Evolutionary conservation across 1,140 invertebrate genomes (phyloP), one percentile per base, ranked within the genome.

Genomic region (Popillia japonica): DNA sequence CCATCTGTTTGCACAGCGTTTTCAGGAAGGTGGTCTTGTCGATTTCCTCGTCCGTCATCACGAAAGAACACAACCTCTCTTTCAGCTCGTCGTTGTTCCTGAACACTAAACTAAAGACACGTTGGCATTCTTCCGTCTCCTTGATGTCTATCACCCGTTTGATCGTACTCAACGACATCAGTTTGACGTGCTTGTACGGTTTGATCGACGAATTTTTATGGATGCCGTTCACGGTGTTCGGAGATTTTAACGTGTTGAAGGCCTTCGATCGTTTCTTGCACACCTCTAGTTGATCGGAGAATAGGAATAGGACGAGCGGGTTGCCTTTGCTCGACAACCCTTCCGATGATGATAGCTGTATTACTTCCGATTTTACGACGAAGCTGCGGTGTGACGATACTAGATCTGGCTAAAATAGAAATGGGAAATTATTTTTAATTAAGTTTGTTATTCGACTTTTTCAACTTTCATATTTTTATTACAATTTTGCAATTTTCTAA

Each of bases 261-360:
- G 90, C 91, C 86, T 94, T 94, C 20, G 93, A 95, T 84, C 94
- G 90, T 86, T 95, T 94, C 86, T 98, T 98, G 88, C 93, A 94
- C 84, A 98, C 95, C 89, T 98, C 96, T 82, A 99, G 90, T 79
- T 95, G 94, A 88, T 99, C 97, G 34, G 95, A 96, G 86, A 99
- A 99, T 0, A 99, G 89, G 86, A 98, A 98, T 40, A 99, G 86
- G 44, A 96, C 92, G 14, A 99, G 89, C 80, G 93, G 92, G 84
- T 97, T 95, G 27, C 96, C 96, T 81, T 96, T 92, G 8, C 95
- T 94, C 81, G 94, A 81, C 40, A 98, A 87, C 42, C 92, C 92
- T 83, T 98, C 96, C 72, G 94, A 81, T 6, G 84, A 83, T 0
- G 82, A 94, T 17, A 98, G 87, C 87, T 98, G 96, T 73, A 94